phyloP scores from a whole-genome alignment of 1,140 invertebrate genomes.

The Pogonomyrmex barbatus region DNA sequence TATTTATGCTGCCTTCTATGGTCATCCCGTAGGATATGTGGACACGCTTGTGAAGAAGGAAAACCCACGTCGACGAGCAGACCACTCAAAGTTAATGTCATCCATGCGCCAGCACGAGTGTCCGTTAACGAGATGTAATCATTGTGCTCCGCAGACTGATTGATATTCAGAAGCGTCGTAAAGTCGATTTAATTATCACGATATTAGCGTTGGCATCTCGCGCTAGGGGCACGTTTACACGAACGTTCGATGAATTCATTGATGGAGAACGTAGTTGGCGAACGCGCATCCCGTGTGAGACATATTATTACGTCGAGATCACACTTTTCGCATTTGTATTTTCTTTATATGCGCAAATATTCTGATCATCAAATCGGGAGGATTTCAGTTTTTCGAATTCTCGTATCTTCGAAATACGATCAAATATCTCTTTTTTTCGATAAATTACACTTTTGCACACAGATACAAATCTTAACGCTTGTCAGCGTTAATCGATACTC shows the following conservation, averaged over 20 bases:
- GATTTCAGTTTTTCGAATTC: not conserved
- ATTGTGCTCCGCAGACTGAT: constrained; percentile 57
- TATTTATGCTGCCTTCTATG: constrained; percentile 15
- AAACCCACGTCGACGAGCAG: not conserved
- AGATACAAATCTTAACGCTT: not conserved
- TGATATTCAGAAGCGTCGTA: constrained; percentile 51
- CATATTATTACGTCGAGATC: constrained; percentile 36
- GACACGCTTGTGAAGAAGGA: not conserved
- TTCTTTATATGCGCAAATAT: not conserved
- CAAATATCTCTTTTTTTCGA: not conserved
- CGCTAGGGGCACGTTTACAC: not conserved
- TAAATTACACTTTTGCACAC: not conserved
- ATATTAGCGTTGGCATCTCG: constrained; percentile 50
- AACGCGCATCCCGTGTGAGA: not conserved
- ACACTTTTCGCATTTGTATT: constrained; percentile 16
- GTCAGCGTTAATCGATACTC: not conserved
- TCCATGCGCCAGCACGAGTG: not conserved
- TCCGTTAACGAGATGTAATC: constrained; percentile 52
- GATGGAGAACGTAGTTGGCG: not conserved
- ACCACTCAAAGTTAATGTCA: constrained; percentile 10
- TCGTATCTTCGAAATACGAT: not conserved
- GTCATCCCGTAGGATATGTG: not conserved
- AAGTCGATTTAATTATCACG: constrained; percentile 67
- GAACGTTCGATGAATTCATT: constrained; percentile 55
- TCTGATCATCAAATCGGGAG: not conserved